Percentiles rank a stretch among this genome's conserved stretches.
Evolutionary conservation across 2,888 invertebrate genomes (phyloP).

Genomic region (Ametastegia equiseti): DNA sequence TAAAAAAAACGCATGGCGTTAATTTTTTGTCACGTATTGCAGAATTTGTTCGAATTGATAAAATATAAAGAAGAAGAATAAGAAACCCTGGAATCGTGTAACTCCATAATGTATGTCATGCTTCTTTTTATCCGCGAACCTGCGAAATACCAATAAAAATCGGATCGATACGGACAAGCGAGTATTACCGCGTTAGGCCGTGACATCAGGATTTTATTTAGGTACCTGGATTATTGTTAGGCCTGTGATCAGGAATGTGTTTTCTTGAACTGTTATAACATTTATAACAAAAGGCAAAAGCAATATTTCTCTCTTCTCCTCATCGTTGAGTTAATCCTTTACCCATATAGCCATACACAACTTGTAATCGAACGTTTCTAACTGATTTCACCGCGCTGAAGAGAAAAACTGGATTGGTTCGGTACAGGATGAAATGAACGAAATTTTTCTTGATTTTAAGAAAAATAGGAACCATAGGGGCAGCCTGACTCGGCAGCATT

Average conservation of each 20-base stretch:
- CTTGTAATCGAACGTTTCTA: constrained; percentile 1
- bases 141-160: neutral
- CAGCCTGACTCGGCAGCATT: neutral
- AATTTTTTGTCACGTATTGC: no score
- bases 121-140: neutral
- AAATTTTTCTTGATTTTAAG: neutral
- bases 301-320: neutral
- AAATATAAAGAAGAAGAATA: no score
- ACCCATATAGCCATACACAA: no score
- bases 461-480: neutral
- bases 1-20: no score
- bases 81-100: no score
- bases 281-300: neutral
- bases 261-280: neutral
- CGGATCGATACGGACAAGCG: constrained; percentile 11
- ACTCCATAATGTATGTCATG: no score
- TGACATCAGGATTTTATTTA: constrained; percentile 24
- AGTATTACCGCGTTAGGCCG: constrained; percentile 7
- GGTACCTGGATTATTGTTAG: neutral
- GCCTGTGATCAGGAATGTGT: neutral
- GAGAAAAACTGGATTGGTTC: neutral
- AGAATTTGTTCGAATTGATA: no score
- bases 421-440: neutral
- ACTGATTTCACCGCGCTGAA: no score
- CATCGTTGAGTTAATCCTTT: neutral